Evolutionary conservation across 2,888 invertebrate species (phyloP).

Genomic region (Dichetophora obliterata): DNA sequence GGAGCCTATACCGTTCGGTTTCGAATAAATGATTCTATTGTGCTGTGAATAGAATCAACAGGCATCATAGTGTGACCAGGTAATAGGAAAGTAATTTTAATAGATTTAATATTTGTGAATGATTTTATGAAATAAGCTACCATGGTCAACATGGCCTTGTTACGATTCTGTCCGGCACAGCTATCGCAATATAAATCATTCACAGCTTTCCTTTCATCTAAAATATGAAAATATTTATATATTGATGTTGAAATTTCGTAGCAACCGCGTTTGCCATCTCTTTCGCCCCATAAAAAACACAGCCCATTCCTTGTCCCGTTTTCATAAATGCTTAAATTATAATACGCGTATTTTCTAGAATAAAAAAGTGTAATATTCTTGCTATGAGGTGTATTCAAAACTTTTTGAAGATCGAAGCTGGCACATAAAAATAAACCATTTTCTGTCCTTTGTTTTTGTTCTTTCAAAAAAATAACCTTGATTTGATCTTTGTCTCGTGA

Average conservation of each 20-base stretch:
- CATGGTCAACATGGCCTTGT: too few relatives aligned
- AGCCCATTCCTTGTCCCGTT: constrained; percentile 24
- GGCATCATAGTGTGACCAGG: constrained; percentile 1
- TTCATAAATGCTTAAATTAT: constrained; percentile 40
- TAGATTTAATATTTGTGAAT: too few relatives aligned
- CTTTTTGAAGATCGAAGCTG: constrained; percentile 43
- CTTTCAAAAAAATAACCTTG: constrained; percentile 37
- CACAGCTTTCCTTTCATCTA: too few relatives aligned
- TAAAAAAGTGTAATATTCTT: constrained; percentile 39
- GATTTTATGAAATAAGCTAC: too few relatives aligned
- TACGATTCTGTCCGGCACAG: too few relatives aligned
- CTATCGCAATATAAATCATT: too few relatives aligned
- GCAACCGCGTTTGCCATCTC: constrained; percentile 34
- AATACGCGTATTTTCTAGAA: constrained; percentile 37
- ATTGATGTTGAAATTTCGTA: constrained; percentile 40
- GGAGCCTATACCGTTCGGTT: background rate
- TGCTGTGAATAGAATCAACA: constrained; percentile 33
- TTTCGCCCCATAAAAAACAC: constrained; percentile 31
- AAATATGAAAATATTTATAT: background rate
- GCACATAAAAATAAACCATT: constrained; percentile 37
- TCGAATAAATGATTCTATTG: constrained; percentile 15
- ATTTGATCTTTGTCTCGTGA: too few relatives aligned
- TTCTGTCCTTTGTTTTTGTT: constrained; percentile 35
- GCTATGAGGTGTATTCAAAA: constrained; percentile 37
- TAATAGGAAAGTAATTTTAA: constrained; percentile 29